Evolutionary conservation across 2,797 vertebrate species (phyloP).

Genomic region (Phataginus tricuspis): DNA sequence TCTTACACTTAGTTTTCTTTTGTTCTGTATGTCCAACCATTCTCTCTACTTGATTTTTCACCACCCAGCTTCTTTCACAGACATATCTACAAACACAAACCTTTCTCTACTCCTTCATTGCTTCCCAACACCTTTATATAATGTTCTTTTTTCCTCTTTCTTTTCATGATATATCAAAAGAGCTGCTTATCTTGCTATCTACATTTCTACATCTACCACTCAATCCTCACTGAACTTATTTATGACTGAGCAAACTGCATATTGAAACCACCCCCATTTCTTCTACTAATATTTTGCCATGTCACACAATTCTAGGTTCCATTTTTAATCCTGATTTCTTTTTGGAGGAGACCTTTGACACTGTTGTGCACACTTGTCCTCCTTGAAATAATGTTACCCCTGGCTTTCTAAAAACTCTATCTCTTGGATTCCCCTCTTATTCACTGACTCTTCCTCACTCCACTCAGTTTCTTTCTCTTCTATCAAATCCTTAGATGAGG

Average conservation of each 20-base stretch:
- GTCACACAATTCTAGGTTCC: background rate
- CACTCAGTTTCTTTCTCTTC: background rate
- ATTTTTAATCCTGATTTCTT: background rate
- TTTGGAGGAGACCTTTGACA: background rate
- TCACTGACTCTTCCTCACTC: background rate
- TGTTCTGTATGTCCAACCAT: background rate
- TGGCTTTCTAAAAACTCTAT: background rate
- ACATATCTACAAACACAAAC: background rate
- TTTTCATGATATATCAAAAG: background rate
- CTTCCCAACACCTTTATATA: background rate
- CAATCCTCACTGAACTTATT: background rate
- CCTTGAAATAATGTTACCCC: background rate
- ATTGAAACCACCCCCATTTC: background rate
- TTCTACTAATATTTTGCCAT: background rate
- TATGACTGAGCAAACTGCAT: background rate
- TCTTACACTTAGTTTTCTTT: background rate
- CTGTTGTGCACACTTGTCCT: background rate
- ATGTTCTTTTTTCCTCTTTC: background rate
- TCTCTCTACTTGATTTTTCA: background rate
- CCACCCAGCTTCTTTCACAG: background rate
- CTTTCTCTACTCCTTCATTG: background rate
- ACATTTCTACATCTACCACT: background rate
- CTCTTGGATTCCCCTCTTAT: background rate
- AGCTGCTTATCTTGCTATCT: background rate
- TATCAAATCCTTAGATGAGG: background rate